Percentiles rank a stretch among this genome's conserved stretches.
Evolutionary conservation across 2,797 vertebrate species (phyloP).

Genomic region (Coreius guichenoti): DNA sequence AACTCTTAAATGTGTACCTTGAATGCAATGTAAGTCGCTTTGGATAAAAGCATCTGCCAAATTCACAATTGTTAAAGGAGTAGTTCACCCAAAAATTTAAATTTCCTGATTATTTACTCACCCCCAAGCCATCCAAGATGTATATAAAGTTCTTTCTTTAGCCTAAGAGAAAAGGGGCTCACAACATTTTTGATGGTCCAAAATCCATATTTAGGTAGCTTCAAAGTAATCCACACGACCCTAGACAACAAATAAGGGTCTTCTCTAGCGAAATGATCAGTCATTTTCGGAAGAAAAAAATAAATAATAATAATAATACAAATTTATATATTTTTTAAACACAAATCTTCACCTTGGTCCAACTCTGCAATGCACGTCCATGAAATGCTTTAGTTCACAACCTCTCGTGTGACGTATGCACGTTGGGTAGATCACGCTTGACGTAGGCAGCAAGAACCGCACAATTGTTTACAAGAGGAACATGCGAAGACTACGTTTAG

Average conservation of each 20-base stretch:
- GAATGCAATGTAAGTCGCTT: slow-evolving; percentile 7
- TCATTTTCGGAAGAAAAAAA: neutral
- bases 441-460: neutral
- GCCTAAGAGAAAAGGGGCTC: neutral
- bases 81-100: neutral
- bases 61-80: neutral
- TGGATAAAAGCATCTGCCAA: neutral
- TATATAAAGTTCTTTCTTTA: neutral
- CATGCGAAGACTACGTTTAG: neutral
- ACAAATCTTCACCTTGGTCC: neutral
- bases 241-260: neutral
- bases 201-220: neutral
- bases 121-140: neutral
- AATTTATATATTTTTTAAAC: neutral
- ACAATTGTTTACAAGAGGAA: neutral
- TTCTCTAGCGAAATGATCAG: neutral
- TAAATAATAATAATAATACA: neutral
- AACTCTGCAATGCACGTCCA: neutral
- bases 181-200: neutral
- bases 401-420: neutral
- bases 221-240: neutral
- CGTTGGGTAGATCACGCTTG: neutral
- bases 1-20: neutral
- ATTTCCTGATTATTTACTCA: neutral
- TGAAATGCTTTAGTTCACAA: neutral